Evolutionary conservation across 2,888 invertebrate species (phyloP), one percentile per base, ranked within the genome.

Genomic region (Malachius bipustulatus): DNA sequence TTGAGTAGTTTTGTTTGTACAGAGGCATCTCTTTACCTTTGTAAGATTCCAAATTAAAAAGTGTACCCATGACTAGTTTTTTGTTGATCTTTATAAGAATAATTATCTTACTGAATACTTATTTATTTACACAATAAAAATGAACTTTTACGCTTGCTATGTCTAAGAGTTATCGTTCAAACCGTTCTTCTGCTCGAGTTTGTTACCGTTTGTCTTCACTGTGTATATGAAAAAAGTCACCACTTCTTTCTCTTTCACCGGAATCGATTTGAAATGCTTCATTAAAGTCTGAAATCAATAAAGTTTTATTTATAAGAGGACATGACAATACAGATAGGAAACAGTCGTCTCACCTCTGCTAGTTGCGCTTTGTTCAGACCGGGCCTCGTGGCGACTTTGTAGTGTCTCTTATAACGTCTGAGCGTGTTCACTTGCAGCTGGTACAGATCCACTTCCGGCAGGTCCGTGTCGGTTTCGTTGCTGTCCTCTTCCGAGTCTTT

Each of bases 401-500:
- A 96, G 59, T 91, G 89, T 43, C 83, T 77, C 62, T 94, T 96
- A 59, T 96, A 96, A 38, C 94, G 69, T 44, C 91, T 72, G 40
- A 96, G 60, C n/a, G 96, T 93, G 55, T 91, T 90, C 9, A 93
- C 80, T 67, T 93, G 93, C 40, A 96, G 68, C 58, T 91, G 89
- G 54, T 82, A 87, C 51, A 96, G 76, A 64, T 96, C 93, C 34
- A 93, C 88, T 57, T 94, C 94, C 4, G 91, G 90, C 26, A 80
- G 65, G 62, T 93, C 89, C 51, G 78, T 81, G 50, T 91, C 91
- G n/a, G 82, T 84, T 57, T 91, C 91, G 54, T 87, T 89, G 44
- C 89, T 87, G 52, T 93, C 93, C 53, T 91, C 91, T 54, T 89
- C 91, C 0, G 91, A 91, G 59, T 94, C 93, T 60, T 90, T 89